phyloP scores from a whole-genome alignment of 2,113 vertebrate species.

The Zootoca vivipara region DNA sequence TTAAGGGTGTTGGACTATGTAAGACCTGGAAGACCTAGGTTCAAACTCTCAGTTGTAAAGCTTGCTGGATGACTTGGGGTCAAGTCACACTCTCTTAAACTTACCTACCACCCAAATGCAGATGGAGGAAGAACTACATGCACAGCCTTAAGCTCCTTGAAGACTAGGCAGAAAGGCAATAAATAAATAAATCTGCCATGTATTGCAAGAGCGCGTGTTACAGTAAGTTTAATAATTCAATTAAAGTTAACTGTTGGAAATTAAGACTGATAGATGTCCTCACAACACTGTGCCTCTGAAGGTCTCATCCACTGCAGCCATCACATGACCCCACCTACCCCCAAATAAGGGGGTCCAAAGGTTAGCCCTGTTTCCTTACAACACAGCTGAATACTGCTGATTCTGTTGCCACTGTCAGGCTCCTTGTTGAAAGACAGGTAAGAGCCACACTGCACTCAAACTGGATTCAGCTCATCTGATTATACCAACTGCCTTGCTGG shows the following conservation, averaged over 20 bases:
- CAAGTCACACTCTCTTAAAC: no score
- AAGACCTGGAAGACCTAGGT: no score
- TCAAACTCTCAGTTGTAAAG: no score
- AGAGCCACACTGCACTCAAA: conserved; percentile 79
- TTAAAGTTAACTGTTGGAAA: neutral
- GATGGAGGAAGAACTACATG: no score
- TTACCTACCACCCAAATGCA: no score
- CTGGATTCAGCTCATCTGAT: conserved; percentile 83
- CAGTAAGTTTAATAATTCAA: neutral
- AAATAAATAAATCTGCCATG: no score
- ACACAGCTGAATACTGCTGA: conserved; percentile 67
- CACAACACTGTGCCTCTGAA: neutral
- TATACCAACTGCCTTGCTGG: conserved; percentile 80
- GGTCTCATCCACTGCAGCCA: neutral
- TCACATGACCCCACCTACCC: conserved; percentile 70
- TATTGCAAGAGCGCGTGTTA: neutral
- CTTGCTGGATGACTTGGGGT: no score
- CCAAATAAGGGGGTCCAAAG: conserved; percentile 59
- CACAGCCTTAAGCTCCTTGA: no score
- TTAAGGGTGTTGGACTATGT: no score
- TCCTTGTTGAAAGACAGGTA: conserved; percentile 81
- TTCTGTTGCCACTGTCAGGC: conserved; percentile 66
- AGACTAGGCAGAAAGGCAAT: no score
- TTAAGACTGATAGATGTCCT: neutral
- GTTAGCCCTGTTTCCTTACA: conserved; percentile 72